phyloP scores from a whole-genome alignment of 2,113 vertebrate genomes.

The Calonectris borealis region DNA sequence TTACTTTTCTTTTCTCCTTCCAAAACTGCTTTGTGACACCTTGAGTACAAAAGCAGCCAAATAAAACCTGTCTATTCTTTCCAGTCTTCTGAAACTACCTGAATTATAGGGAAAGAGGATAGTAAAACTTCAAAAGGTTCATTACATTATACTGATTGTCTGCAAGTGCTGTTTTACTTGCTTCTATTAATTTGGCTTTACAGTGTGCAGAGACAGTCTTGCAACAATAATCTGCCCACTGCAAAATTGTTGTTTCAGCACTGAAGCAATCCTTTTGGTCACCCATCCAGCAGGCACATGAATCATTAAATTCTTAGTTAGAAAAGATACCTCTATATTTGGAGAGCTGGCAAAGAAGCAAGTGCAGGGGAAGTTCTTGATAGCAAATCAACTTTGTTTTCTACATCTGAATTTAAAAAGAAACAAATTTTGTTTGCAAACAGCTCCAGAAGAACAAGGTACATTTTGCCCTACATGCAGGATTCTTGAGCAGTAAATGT shows the following conservation, averaged over 20 bases:
- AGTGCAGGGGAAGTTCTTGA: background rate
- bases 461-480: background rate
- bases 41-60: background rate
- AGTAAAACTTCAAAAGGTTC: background rate
- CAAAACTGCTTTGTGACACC: background rate
- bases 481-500: background rate
- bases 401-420: background rate
- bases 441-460: background rate
- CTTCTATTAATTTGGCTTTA: background rate
- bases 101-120: background rate
- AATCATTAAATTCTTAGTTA: background rate
- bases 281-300: background rate
- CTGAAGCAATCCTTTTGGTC: background rate
- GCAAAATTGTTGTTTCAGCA: background rate
- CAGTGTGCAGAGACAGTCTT: background rate
- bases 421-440: background rate
- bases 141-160: background rate
- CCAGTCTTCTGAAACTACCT: background rate
- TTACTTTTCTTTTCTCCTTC: background rate
- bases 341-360: background rate
- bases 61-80: background rate
- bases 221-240: background rate
- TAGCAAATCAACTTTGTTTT: background rate
- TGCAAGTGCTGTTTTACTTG: background rate
- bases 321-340: background rate